phyloP scores from a whole-genome alignment of 1,140 invertebrate species.

The Drosophila serrata region DNA sequence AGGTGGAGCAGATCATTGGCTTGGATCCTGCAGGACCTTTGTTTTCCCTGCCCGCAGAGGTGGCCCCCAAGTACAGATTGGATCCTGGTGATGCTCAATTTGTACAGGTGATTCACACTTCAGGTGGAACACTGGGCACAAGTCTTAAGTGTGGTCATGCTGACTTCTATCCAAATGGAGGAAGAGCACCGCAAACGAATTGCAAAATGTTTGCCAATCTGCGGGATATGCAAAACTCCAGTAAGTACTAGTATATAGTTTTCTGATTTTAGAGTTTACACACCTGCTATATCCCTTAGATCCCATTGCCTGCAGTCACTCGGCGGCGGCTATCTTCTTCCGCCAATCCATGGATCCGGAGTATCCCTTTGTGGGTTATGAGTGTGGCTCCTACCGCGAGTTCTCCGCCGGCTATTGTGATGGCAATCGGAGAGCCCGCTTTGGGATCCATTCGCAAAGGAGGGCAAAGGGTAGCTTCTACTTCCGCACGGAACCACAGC shows the following conservation, averaged over 20 bases:
- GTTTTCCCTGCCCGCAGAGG: conserved; percentile 88
- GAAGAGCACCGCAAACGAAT: conserved; percentile 91
- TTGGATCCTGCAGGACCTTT: conserved; percentile 94
- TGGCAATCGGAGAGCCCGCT: conserved; percentile 64
- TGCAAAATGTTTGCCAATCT: conserved; percentile 86
- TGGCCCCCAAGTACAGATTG: conserved; percentile 89
- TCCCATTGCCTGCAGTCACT: conserved; percentile 91
- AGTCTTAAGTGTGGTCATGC: conserved; percentile 91
- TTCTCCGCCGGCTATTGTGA: conserved; percentile 85
- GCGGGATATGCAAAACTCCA: conserved; percentile 73
- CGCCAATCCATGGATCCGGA: conserved; percentile 88
- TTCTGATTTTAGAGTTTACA: neutral
- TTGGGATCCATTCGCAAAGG: conserved; percentile 77
- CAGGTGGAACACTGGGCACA: conserved; percentile 92
- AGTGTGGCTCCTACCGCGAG: conserved; percentile 88
- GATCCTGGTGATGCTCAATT: conserved; percentile 92
- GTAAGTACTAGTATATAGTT: conserved; percentile 42
- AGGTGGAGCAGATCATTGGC: conserved; percentile 86
- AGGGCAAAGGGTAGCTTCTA: conserved; percentile 66
- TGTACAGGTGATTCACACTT: conserved; percentile 96
- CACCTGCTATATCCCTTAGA: conserved; percentile 36
- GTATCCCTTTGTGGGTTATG: conserved; percentile 87
- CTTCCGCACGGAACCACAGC: conserved; percentile 63
- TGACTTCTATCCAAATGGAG: conserved; percentile 95
- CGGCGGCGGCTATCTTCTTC: conserved; percentile 89